phyloP scores from a whole-genome alignment of 1,140 invertebrate genomes.

The Gonioctena quinquepunctata region DNA sequence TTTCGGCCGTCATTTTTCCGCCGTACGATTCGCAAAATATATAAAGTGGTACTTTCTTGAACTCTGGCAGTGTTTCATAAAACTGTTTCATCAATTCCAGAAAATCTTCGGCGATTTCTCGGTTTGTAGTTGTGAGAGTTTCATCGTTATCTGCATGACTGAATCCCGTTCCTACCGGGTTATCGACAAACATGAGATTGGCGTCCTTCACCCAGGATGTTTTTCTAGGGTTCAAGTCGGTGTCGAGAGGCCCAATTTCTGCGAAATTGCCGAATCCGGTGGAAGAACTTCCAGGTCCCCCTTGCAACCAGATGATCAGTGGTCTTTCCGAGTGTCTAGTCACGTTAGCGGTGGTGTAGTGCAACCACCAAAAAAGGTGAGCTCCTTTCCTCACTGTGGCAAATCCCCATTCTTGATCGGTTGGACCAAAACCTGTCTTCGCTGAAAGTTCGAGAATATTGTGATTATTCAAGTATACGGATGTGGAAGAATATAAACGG shows the following conservation, averaged over 20 bases:
- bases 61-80: conserved; percentile 65
- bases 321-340: conserved; percentile 65
- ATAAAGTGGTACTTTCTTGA: conserved; percentile 73
- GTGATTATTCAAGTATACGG: no score
- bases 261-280: conserved; percentile 79
- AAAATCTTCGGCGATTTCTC: conserved; percentile 79
- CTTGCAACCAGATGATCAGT: conserved; percentile 70
- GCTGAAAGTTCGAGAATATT: no score
- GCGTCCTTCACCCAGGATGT: conserved; percentile 74
- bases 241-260: conserved; percentile 74
- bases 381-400: conserved; percentile 70
- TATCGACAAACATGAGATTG: conserved; percentile 86
- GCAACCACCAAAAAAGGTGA: conserved; percentile 84
- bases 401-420: conserved; percentile 71
- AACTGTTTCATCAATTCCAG: conserved; percentile 71
- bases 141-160: conserved; percentile 72
- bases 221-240: conserved; percentile 67
- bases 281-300: conserved; percentile 73
- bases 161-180: conserved; percentile 84
- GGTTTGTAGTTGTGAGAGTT: conserved; percentile 67
- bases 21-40: conserved; percentile 87
- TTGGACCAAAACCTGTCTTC: conserved; percentile 59
- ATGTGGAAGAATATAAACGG: no score
- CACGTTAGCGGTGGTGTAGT: conserved; percentile 68
- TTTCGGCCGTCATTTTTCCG: conserved; percentile 86